A percentile compares a stretch with the other conserved stretches of the same genome.
phyloP scores from a whole-genome alignment of 1,140 invertebrate genomes.

The Papilio machaon region DNA sequence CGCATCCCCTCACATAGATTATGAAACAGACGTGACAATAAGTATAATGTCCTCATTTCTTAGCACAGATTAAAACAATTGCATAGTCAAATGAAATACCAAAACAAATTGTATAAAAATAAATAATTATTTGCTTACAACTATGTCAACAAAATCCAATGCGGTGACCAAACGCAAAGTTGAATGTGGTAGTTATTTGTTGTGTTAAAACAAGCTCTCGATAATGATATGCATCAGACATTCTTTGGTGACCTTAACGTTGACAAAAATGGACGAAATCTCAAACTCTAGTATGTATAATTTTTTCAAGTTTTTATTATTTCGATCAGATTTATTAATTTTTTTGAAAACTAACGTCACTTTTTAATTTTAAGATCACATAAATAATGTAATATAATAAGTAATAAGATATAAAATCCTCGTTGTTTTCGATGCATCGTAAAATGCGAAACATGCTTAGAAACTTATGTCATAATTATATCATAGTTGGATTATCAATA shows the following conservation, averaged over 20 bases:
- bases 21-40: background rate
- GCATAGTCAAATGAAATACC: background rate
- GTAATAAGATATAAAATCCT: background rate
- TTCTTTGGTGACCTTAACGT: background rate
- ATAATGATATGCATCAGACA: background rate
- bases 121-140: background rate
- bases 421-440: background rate
- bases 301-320: too few relatives aligned
- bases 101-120: background rate
- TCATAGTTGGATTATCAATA: background rate
- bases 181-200: background rate
- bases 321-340: too few relatives aligned
- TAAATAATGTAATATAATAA: background rate
- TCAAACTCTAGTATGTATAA: background rate
- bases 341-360: too few relatives aligned
- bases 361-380: too few relatives aligned
- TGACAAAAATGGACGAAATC: background rate
- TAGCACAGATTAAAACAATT: background rate
- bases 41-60: background rate
- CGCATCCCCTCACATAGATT: background rate
- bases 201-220: background rate
- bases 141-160: constrained; percentile 2
- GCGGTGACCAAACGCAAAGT: background rate
- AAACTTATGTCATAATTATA: background rate
- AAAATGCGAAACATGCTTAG: background rate